Base-by-base conservation (phyloP, 2,113 vertebrate genomes). In the Terrapene triunguis region DNA sequence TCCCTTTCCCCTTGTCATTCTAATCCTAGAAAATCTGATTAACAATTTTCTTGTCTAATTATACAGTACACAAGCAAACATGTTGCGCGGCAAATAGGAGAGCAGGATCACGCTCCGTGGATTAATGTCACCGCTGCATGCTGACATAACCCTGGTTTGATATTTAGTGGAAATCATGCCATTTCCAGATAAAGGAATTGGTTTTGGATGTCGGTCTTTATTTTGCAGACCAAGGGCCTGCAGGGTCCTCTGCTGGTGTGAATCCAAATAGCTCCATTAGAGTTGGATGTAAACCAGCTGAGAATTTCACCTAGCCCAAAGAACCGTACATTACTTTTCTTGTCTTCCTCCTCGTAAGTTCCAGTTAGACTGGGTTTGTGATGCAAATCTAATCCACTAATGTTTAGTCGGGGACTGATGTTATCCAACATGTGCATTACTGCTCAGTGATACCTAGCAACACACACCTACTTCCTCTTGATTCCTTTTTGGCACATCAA, bases 321-420 rank as follows among this genome's bases (percentile, higher is more conserved):
- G 44, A 95, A 47, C 35, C 24, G 14, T 0, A 0, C 5, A 2
- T 27, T 35, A 0, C 13, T 65, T 74, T 79, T 62, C 6, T 55
- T 4, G 1, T 44, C 5, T 8, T 65, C 0, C 42, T 19, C 59
- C 86, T 48, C 59, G 80, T 80, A 83, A 90, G 42, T 17, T 55
- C 14, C 32, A 38, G 38, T 51, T 88, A 53, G 32, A 13, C 57
- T 32, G 38, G 82, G 7, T 5, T 44, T 24, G 44, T 1, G 3
- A 54, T 85, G n/a, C 54, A 92, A 76, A 74, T 35, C 32, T 65
- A 92, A 88, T 29, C 24, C 6, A 2, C 51, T 51, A 32, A 86
- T 44, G 44, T 44, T 44, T 44, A 44, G 44, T 83, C 0, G 0
- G 27, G 32, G 57, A 50, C 79, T 42, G 59, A 54, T 29, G 32